A percentile compares a stretch with the other conserved stretches of the same genome.
phyloP scores from a whole-genome alignment of 2,888 invertebrate genomes.

The Diaphora mendica region DNA sequence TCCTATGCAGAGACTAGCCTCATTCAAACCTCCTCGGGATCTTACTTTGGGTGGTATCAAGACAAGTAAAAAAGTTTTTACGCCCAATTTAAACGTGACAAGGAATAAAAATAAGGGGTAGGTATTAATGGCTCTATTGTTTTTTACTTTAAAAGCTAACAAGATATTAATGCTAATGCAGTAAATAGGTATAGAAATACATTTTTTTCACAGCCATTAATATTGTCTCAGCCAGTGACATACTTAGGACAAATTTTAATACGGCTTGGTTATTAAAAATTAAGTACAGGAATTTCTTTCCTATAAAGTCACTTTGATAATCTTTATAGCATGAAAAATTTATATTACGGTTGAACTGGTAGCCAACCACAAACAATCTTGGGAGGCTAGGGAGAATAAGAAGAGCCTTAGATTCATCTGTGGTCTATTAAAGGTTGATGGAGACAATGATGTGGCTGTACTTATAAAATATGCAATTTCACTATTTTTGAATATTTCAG shows the following conservation, averaged over 20 bases:
- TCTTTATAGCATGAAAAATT: too few relatives aligned
- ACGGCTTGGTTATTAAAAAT: too few relatives aligned
- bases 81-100: conserved; percentile 87
- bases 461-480: background rate
- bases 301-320: too few relatives aligned
- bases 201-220: too few relatives aligned
- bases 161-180: background rate
- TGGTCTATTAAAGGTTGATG: too few relatives aligned
- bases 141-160: background rate
- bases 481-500: conserved; percentile 34
- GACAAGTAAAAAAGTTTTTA: conserved; percentile 86
- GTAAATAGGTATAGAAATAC: background rate
- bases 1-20: conserved; percentile 78
- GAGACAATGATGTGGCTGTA: background rate
- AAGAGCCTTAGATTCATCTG: too few relatives aligned
- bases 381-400: too few relatives aligned
- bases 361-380: too few relatives aligned
- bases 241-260: too few relatives aligned
- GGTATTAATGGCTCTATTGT: conserved; percentile 6
- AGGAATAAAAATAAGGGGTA: conserved; percentile 87
- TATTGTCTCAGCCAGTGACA: too few relatives aligned
- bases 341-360: too few relatives aligned
- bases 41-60: conserved; percentile 84
- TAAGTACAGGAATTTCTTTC: too few relatives aligned
- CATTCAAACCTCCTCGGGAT: conserved; percentile 86